phyloP scores from a whole-genome alignment of 2,113 vertebrate species.

The Edolisoma coerulescens region DNA sequence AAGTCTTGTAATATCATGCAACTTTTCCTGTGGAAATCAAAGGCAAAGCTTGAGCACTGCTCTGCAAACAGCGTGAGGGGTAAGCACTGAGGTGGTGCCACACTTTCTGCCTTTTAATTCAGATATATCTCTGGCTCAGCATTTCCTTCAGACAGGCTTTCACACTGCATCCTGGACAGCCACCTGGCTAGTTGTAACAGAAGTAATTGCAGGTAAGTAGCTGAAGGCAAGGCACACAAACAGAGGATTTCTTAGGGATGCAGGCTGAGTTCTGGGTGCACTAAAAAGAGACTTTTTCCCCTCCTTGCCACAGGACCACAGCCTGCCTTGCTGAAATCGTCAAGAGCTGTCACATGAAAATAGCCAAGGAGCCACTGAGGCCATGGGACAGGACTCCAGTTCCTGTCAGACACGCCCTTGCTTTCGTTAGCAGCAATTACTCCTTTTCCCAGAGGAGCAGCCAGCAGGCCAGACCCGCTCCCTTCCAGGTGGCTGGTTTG shows the following conservation, averaged over 20 bases:
- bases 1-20: not conserved
- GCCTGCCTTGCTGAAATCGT: not conserved
- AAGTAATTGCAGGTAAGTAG: not conserved
- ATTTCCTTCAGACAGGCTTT: not conserved
- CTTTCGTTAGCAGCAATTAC: not conserved
- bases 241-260: not conserved
- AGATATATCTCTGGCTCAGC: not conserved
- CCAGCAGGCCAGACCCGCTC: accelerated
- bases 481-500: not conserved
- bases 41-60: not conserved
- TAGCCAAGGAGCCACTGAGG: not conserved
- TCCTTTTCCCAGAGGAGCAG: not conserved
- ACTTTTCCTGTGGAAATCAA: not conserved
- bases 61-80: accelerated
- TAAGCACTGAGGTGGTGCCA: not conserved
- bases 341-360: not conserved
- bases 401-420: not conserved
- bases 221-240: not conserved
- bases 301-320: not conserved
- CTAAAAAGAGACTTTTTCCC: not conserved
- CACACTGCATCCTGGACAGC: not conserved
- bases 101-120: not conserved
- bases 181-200: not conserved
- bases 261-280: not conserved
- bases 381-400: not conserved